Evolutionary conservation across 2,113 vertebrate species (phyloP).

Genomic region (Hyperopisus bebe): DNA sequence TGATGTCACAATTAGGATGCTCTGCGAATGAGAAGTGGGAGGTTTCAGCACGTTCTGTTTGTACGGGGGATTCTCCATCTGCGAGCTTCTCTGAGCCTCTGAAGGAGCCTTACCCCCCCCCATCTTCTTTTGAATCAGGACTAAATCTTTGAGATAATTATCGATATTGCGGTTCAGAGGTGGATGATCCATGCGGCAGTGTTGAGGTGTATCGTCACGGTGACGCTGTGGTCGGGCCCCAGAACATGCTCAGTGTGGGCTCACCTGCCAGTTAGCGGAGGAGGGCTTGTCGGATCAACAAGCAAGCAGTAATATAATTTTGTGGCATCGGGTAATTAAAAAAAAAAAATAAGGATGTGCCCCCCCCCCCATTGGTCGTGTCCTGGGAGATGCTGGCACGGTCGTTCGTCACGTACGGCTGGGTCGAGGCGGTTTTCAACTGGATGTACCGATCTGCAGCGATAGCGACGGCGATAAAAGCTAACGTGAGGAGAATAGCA

Average conservation of each 20-base stretch:
- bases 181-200: background rate
- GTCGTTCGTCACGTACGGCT: background rate
- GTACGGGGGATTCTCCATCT: background rate
- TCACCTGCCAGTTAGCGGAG: background rate
- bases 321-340: constrained; percentile 1
- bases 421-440: background rate
- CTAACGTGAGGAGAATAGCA: background rate
- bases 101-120: background rate
- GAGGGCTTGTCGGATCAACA: background rate
- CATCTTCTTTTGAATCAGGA: background rate
- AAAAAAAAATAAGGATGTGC: background rate
- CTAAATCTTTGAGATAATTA: background rate
- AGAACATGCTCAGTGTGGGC: background rate
- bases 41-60: background rate
- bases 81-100: background rate
- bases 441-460: background rate
- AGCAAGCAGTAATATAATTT: background rate
- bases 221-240: background rate
- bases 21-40: background rate
- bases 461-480: background rate
- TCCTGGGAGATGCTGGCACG: background rate
- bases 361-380: background rate
- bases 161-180: background rate
- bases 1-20: background rate
- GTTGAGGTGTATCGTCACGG: background rate